These are phyloP conservation scores for Cosmia pyralina DNA, from an alignment of 2,888 invertebrate species.

Conservation along the genomic window DNA sequence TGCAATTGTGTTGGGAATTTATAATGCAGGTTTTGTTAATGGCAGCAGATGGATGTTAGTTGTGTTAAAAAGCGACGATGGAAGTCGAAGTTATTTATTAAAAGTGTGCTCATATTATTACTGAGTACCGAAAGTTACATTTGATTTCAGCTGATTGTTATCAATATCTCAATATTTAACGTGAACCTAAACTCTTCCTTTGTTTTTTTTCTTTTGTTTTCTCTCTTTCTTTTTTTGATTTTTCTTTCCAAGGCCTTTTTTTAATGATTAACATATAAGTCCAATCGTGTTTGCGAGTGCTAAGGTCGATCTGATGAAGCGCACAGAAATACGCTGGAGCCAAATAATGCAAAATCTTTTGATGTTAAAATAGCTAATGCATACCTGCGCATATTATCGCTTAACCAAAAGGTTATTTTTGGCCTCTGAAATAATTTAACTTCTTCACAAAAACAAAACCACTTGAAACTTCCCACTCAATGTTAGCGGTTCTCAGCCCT, in stretches of 20 bases:
- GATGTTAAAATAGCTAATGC: background rate
- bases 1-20: conserved; percentile 25
- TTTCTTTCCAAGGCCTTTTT: background rate
- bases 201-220: no score
- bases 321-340: background rate
- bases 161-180: background rate
- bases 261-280: background rate
- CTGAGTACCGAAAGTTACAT: background rate
- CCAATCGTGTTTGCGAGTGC: background rate
- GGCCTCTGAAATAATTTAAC: background rate
- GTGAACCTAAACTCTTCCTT: background rate
- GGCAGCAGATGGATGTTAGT: background rate
- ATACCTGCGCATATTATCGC: background rate
- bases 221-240: no score
- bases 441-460: background rate
- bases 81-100: background rate
- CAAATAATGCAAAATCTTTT: background rate
- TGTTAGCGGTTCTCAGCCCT: conserved; percentile 13
- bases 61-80: background rate
- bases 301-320: background rate
- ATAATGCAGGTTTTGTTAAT: conserved; percentile 15
- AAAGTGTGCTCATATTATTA: background rate
- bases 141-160: background rate
- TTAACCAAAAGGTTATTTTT: background rate
- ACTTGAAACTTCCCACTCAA: conserved; percentile 4